Evolutionary conservation across 2,888 invertebrate genomes (phyloP).

Genomic region (Thecophora atra): DNA sequence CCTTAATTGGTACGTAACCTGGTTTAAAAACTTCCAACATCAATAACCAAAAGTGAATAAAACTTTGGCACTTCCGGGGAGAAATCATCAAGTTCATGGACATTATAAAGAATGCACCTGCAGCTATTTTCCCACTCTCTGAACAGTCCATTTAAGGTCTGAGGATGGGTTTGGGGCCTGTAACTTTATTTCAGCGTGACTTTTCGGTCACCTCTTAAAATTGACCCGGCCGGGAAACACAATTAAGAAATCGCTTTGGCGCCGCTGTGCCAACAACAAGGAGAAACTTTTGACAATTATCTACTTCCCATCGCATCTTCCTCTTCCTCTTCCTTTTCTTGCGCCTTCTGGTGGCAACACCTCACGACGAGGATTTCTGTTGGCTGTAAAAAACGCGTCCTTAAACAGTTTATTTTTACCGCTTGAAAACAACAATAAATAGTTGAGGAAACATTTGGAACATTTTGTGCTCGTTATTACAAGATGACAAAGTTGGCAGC

Average conservation of each 20-base stretch:
- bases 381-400: background rate
- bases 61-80: too few species aligned
- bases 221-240: conserved; percentile 2
- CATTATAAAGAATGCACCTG: too few species aligned
- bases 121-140: too few species aligned
- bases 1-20: too few species aligned
- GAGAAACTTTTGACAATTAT: background rate
- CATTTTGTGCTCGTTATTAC: conserved; percentile 30
- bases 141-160: too few species aligned
- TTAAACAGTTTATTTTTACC: conserved; percentile 7
- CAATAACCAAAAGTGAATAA: too few species aligned
- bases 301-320: background rate
- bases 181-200: conserved; percentile 1
- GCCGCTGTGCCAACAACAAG: conserved; percentile 1
- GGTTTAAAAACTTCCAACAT: too few species aligned
- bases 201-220: background rate
- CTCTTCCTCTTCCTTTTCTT: background rate
- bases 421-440: background rate
- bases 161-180: background rate
- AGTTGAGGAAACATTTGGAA: background rate
- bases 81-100: too few species aligned
- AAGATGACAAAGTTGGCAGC: conserved; percentile 36
- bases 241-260: conserved; percentile 24
- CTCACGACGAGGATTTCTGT: background rate
- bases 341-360: too few species aligned